These are phyloP conservation scores for Lateolabrax maculatus DNA, from an alignment of 2,797 vertebrate species.

Conservation along the genomic window DNA sequence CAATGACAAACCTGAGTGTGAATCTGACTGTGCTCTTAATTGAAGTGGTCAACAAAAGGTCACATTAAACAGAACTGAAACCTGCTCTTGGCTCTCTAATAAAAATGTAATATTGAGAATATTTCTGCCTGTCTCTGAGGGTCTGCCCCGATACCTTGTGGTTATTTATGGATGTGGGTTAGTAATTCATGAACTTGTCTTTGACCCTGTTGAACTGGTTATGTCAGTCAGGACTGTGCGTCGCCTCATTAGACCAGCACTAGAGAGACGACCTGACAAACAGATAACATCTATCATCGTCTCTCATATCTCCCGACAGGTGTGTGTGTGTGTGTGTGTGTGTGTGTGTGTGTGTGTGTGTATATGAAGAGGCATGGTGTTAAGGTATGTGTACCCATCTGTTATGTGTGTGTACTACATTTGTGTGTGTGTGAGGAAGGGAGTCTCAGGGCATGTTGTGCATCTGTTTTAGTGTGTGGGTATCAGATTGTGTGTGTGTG, in stretches of 20 bases:
- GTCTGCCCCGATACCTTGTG: constrained; percentile 27
- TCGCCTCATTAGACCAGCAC: constrained; percentile 51
- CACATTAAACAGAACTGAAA: constrained; percentile 21
- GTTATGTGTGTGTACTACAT: neutral
- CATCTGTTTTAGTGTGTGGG: constrained; percentile 17
- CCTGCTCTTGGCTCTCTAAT: neutral
- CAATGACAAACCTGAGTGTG: neutral
- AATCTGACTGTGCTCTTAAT: neutral
- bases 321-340: constrained; percentile 31
- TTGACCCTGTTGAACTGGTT: constrained; percentile 53
- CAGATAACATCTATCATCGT: constrained; percentile 48
- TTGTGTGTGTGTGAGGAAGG: neutral
- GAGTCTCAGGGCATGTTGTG: constrained; percentile 3
- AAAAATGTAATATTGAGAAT: constrained; percentile 11
- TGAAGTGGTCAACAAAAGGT: constrained; percentile 15
- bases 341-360: constrained; percentile 29
- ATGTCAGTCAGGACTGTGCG: constrained; percentile 50
- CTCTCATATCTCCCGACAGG: constrained; percentile 44
- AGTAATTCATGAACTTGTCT: constrained; percentile 52
- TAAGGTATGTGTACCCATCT: constrained; percentile 3
- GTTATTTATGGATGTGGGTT: constrained; percentile 70
- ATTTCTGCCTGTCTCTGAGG: constrained; percentile 35
- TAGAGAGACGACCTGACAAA: constrained; percentile 46
- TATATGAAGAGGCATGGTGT: neutral
- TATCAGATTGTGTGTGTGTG: neutral